These are phyloP conservation scores for Eupeodes luniger DNA, from an alignment of 2,888 invertebrate genomes.

Conservation along the genomic window DNA sequence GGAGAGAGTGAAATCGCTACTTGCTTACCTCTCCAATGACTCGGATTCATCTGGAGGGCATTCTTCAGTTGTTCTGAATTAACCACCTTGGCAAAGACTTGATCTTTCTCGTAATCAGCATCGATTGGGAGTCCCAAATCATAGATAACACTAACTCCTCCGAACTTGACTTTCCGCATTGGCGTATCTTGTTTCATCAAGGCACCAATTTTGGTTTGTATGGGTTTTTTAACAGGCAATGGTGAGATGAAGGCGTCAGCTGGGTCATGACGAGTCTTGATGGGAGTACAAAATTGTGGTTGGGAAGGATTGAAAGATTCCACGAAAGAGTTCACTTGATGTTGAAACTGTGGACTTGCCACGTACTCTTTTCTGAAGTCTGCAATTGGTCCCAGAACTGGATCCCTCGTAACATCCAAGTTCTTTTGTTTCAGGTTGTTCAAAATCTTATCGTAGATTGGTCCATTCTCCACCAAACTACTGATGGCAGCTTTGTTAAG, in stretches of 20 bases:
- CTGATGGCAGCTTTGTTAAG: slow-evolving; percentile 86
- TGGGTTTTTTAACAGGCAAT: slow-evolving; percentile 80
- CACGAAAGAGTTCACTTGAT: slow-evolving; percentile 85
- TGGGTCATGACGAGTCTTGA: slow-evolving; percentile 74
- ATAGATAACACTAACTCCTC: slow-evolving; percentile 80
- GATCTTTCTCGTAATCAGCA: slow-evolving; percentile 82
- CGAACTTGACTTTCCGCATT: slow-evolving; percentile 82
- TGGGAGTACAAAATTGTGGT: slow-evolving; percentile 75
- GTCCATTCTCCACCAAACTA: slow-evolving; percentile 86
- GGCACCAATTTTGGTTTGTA: slow-evolving; percentile 79
- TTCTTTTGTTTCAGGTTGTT: slow-evolving; percentile 85
- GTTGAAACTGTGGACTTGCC: slow-evolving; percentile 85
- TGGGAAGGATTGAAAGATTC: slow-evolving; percentile 62
- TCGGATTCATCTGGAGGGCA: slow-evolving; percentile 77
- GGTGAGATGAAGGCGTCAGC: slow-evolving; percentile 81
- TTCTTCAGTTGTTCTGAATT: slow-evolving; percentile 81
- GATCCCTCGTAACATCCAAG: slow-evolving; percentile 85
- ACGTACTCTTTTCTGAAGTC: slow-evolving; percentile 87
- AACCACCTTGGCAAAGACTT: slow-evolving; percentile 81
- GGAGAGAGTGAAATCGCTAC: slow-evolving; percentile 65
- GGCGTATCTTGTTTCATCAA: slow-evolving; percentile 83
- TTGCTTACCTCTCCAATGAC: slow-evolving; percentile 66
- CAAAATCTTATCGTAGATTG: slow-evolving; percentile 86
- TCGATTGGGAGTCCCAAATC: slow-evolving; percentile 82
- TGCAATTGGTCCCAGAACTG: slow-evolving; percentile 86